Evolutionary conservation across 2,888 invertebrate species (phyloP).

Genomic region (Himalopsyche anomala): DNA sequence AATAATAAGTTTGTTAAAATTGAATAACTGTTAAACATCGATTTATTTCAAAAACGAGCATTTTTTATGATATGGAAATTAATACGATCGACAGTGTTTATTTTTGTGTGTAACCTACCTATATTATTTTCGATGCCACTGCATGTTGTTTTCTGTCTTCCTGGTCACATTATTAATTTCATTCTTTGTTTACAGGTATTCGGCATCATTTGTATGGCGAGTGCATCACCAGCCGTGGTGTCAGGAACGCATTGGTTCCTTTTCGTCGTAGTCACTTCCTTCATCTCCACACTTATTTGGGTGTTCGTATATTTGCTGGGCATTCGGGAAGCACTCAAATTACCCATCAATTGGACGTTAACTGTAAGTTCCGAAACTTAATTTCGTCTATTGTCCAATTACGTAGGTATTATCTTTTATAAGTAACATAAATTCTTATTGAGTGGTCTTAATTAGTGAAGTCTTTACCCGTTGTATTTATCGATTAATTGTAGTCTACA

Average conservation of each 20-base stretch:
- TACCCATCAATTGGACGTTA: constrained; percentile 90
- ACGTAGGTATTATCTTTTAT: neutral
- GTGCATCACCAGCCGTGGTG: constrained; percentile 82
- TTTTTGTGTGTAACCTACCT: neutral
- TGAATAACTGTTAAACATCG: too few relatives aligned
- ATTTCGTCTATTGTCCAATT: constrained; percentile 14
- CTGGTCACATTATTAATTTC: neutral
- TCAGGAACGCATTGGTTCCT: constrained; percentile 88
- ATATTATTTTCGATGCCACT: neutral
- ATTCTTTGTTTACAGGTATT: constrained; percentile 79
- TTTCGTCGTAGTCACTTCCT: constrained; percentile 88
- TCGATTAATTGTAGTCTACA: too few relatives aligned
- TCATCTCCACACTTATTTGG: constrained; percentile 90
- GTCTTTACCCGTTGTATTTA: neutral
- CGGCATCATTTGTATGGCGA: constrained; percentile 90
- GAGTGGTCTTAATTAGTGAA: neutral
- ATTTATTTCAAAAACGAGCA: too few relatives aligned
- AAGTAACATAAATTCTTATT: neutral
- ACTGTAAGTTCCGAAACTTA: constrained; percentile 79
- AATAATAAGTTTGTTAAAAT: too few relatives aligned
- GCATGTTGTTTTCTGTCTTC: neutral
- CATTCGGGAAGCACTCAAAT: constrained; percentile 85
- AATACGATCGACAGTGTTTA: too few relatives aligned
- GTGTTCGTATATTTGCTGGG: constrained; percentile 87
- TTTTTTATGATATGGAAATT: too few relatives aligned